These are phyloP conservation scores for Steinernema hermaphroditum DNA, from an alignment of 2,888 invertebrate genomes.

Conservation along the genomic window DNA sequence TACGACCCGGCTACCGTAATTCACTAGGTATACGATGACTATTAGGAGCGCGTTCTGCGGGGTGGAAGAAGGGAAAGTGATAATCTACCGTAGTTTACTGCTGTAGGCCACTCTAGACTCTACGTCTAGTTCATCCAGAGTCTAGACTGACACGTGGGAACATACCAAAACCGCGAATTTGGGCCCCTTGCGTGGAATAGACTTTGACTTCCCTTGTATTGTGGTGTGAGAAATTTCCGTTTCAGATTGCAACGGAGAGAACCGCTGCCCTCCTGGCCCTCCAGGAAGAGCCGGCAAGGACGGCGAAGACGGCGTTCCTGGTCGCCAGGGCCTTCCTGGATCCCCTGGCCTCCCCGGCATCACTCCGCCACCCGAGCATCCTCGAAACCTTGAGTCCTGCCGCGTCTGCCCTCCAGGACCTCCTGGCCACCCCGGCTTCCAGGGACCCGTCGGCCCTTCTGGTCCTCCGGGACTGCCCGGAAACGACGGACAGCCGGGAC, in stretches of 20 bases:
- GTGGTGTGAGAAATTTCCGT: too few relatives aligned
- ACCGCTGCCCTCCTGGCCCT: neutral
- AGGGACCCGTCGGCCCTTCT: neutral
- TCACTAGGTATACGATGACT: too few relatives aligned
- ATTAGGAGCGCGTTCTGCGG: too few relatives aligned
- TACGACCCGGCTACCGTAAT: too few relatives aligned
- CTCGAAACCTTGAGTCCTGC: neutral
- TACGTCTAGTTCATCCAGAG: too few relatives aligned
- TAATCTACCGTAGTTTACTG: too few relatives aligned
- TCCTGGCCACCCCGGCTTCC: constrained; percentile 1
- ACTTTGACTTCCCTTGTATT: too few relatives aligned
- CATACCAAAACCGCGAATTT: too few relatives aligned
- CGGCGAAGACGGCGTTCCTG: neutral
- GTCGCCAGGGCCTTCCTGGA: neutral
- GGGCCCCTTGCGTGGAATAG: too few relatives aligned
- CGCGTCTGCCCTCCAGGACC: constrained; percentile 3
- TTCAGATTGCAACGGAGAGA: constrained; percentile 18
- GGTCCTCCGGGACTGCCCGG: constrained; percentile 31
- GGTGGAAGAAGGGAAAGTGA: too few relatives aligned
- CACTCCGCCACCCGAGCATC: neutral
- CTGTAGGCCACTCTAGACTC: too few relatives aligned
- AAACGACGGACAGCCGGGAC: constrained; percentile 49
- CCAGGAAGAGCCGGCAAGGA: constrained; percentile 1
- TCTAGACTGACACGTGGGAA: too few relatives aligned
- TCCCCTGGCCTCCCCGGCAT: neutral